Evolutionary conservation across 2,797 vertebrate genomes (phyloP), one percentile per base, ranked within the genome.

Genomic region (Micropoecilia bifurca): DNA sequence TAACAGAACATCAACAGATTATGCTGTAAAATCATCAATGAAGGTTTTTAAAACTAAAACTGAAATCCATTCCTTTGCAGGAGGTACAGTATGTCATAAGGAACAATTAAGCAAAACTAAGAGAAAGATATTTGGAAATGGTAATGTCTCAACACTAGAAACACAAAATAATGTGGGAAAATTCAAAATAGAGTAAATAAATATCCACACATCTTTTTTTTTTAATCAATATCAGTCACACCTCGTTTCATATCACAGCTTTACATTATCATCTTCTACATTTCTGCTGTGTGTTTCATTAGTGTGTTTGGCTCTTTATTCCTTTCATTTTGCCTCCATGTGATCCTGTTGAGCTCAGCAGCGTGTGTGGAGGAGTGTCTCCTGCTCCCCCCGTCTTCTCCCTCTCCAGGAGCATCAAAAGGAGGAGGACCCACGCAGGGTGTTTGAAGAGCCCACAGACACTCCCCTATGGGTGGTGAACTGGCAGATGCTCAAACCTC

Each of bases 401-500:
- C 90, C 95, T 93, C 93, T 92, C 92, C 90, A 90, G 92, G 90
- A 95, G 94, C 94, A 95, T 96, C 93, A 95, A 96, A 95, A 93
- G 91, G 92, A 94, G 91, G 90, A 93, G 93, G 92, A 92, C 92
- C 92, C 94, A 93, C 82, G 90, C 94, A 92, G 91, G 92, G 92
- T 90, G 92, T 95, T 96, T 96, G 94, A 95, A 96, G 95, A 93
- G 93, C 93, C 90, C 89, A 84, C 88, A 79, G 90, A 90, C 87
- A 87, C 91, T 92, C 94, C 94, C 95, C 93, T 89, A 91, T 95
- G 95, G 94, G 95, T 96, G 96, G 91, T 92, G 93, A 94, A 93
- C 92, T 95, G 94, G 94, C 94, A 95, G 93, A 95, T 95, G 95
- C 94, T 95, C 94, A 94, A 94, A 94, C 93, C 92, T 84, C 92